Percentiles rank a stretch among this genome's conserved stretches.
Conservation (phyloP, 2,797 vertebrate genomes). For the Arrhamphus sclerolepis region DNA sequence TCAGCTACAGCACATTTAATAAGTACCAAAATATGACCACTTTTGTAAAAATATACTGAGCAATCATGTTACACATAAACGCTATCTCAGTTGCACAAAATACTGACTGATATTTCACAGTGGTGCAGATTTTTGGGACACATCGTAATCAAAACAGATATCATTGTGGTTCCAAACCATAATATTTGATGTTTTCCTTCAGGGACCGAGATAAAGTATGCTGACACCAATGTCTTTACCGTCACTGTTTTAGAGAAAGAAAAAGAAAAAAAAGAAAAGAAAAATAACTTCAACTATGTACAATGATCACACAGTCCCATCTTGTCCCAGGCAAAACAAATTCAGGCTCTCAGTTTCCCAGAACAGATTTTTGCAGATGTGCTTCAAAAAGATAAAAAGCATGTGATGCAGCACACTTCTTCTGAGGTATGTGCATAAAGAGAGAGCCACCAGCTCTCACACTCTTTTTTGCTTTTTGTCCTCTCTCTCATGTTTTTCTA, state of each 20-base stretch:
- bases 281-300: constrained; percentile 45
- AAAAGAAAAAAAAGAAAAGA: constrained; percentile 16
- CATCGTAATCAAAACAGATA: constrained; percentile 61
- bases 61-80: constrained; percentile 38
- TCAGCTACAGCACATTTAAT: constrained; percentile 22
- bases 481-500: constrained; percentile 30
- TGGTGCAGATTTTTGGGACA: constrained; percentile 57
- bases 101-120: constrained; percentile 53
- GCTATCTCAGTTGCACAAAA: constrained; percentile 54
- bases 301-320: constrained; percentile 72
- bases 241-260: constrained; percentile 41
- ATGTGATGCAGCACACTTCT: constrained; percentile 63
- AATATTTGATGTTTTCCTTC: constrained; percentile 66
- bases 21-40: constrained; percentile 48
- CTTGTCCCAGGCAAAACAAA: constrained; percentile 75
- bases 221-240: constrained; percentile 67
- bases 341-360: constrained; percentile 61
- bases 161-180: constrained; percentile 43
- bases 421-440: constrained; percentile 53
- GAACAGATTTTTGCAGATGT: constrained; percentile 68
- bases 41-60: constrained; percentile 43
- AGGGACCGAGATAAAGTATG: constrained; percentile 58
- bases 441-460: constrained; percentile 39
- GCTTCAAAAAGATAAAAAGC: constrained; percentile 71
- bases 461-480: constrained; percentile 31